Evolutionary conservation across 2,797 vertebrate species (phyloP), one percentile per base, ranked within the genome.

Genomic region (Galagoides demidoff): DNA sequence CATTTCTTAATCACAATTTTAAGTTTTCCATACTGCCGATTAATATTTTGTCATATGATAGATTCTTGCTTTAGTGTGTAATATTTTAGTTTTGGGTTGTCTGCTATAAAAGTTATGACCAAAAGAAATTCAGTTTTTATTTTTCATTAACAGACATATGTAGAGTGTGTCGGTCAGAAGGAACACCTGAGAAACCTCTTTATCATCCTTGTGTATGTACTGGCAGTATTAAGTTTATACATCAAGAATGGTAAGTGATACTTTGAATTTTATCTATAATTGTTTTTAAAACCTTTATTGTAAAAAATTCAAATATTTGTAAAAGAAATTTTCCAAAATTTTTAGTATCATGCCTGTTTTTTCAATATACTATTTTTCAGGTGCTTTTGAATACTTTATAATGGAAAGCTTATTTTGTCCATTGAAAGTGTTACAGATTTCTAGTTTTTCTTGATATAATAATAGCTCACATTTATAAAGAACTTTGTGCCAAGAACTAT

Each of bases 191-290:
- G 98, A 99, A 99, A 95, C 99, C 99, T 0, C 99, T 99, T 19
- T 99, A 99, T 97, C 99, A 99, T 97, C 99, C 99, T 0, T 99
- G 99, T 97, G 99, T 99, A 79, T 99, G 99, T 98, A 99, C 99
- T 79, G 99, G 99, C 99, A 99, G 99, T 99, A 99, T 99, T 98
- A 99, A 99, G 98, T 99, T 99, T 97, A 99, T 99, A 97, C 99
- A 99, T 98, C 99, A 99, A 97, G 99, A 99, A 98, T 99, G 99
- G 99, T 99, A 98, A 95, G 99, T 98, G 95, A 70, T 63, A n/a
- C 20, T 95, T 68, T 64, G 66, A 92, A 76, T 29, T 96, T 96
- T 29, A 11, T 84, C 57, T 52, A 10, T 93, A 92, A 66, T 82
- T 91, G 76, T 78, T 79, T 90, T 59, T 59, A 66, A 84, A 64